These are phyloP conservation scores for Anhinga rufa DNA, from an alignment of 2,113 vertebrate genomes.

Conservation along the genomic window DNA sequence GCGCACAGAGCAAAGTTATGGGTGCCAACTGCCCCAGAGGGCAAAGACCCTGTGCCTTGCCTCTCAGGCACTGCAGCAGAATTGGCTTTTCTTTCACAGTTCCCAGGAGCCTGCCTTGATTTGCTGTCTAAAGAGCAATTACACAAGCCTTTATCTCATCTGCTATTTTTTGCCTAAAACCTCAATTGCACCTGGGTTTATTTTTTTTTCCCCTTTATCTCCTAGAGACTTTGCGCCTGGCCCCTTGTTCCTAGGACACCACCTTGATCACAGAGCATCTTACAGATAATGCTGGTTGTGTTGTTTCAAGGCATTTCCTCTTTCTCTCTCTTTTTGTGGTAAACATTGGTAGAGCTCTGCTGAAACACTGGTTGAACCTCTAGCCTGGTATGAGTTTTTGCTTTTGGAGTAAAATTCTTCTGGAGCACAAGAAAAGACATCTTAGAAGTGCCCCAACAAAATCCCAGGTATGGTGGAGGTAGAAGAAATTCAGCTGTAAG, in stretches of 20 bases:
- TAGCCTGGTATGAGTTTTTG: background rate
- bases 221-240: background rate
- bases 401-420: background rate
- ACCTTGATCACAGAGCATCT: background rate
- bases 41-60: background rate
- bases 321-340: background rate
- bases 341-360: accelerated
- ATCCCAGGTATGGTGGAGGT: background rate
- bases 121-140: background rate
- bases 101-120: background rate
- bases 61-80: background rate
- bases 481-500: background rate
- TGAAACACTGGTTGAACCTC: background rate
- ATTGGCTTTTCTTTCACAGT: background rate
- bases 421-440: too few species aligned
- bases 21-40: background rate
- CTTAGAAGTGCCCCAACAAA: background rate
- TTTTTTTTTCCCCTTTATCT: background rate
- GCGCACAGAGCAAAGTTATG: background rate
- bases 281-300: background rate
- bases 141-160: background rate
- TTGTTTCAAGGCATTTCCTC: background rate
- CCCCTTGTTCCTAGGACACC: background rate
- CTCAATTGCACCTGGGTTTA: background rate
- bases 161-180: background rate